phyloP scores from a whole-genome alignment of 1,140 invertebrate species.

The Trichogramma pretiosum region DNA sequence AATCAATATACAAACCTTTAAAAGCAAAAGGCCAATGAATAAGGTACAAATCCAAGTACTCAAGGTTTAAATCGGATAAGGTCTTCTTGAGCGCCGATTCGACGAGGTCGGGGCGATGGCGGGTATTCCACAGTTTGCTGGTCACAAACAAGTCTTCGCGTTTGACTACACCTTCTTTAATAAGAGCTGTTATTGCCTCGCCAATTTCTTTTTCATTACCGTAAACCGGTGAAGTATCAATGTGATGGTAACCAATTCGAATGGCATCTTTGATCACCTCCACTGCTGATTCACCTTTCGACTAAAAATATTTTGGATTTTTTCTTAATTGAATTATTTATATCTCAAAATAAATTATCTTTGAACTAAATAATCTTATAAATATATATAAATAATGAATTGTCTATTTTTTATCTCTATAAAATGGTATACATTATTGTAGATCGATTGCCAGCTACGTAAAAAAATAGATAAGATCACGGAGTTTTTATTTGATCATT shows the following conservation, averaged over 20 bases:
- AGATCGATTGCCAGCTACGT: not conserved
- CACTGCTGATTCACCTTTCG: constrained; percentile 46
- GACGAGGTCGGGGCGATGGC: constrained; percentile 49
- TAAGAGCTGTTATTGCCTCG: constrained; percentile 60
- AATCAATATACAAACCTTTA: constrained; percentile 28
- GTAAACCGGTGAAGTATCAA: constrained; percentile 61
- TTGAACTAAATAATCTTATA: not conserved
- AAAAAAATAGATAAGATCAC: not conserved
- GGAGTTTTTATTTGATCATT: not conserved
- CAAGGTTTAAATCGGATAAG: constrained; percentile 56
- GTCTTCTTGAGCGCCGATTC: constrained; percentile 49
- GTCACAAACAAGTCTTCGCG: constrained; percentile 60
- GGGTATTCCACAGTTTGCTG: constrained; percentile 54
- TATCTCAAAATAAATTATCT: too few species aligned
- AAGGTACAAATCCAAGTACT: constrained; percentile 69
- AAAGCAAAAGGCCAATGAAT: constrained; percentile 71
- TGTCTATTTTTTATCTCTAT: not conserved
- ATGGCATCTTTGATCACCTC: constrained; percentile 58
- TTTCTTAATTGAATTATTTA: too few species aligned
- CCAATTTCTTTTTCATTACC: constrained; percentile 81
- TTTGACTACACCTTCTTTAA: constrained; percentile 61
- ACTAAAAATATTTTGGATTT: constrained; percentile 23
- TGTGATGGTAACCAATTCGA: constrained; percentile 59
- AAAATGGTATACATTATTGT: too few species aligned
- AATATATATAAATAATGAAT: not conserved